Evolutionary conservation across 2,797 vertebrate genomes (phyloP).

Genomic region (Urophycis tenuis): DNA sequence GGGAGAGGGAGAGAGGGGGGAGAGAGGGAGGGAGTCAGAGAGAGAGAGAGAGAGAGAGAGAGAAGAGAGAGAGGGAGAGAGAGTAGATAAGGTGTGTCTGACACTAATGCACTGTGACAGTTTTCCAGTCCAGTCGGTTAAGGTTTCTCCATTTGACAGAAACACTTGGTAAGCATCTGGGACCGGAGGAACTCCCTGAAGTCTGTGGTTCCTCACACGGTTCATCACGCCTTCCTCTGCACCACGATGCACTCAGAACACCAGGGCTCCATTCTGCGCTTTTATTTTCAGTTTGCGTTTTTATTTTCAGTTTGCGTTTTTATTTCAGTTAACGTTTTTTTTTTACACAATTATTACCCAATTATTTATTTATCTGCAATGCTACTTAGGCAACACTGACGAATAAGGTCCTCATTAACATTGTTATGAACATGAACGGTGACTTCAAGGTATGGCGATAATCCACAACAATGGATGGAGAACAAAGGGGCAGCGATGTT

Average conservation of each 20-base stretch:
- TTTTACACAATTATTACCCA: background rate
- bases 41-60: background rate
- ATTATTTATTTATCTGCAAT: background rate
- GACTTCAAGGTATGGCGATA: background rate
- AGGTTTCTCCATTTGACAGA: conserved; percentile 33
- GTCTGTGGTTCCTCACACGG: conserved; percentile 23
- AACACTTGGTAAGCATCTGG: conserved; percentile 27
- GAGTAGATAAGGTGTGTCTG: background rate
- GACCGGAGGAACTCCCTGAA: conserved; percentile 29
- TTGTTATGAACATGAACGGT: background rate
- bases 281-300: background rate
- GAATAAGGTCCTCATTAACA: background rate
- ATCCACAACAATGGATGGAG: conserved; percentile 9
- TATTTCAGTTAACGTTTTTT: background rate
- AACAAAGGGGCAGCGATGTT: conserved; percentile 9
- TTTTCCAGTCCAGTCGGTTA: conserved; percentile 44
- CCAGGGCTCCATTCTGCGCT: no score
- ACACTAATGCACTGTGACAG: conserved; percentile 42
- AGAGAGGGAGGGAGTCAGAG: background rate
- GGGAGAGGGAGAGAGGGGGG: no score
- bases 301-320: background rate
- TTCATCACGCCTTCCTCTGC: conserved; percentile 34
- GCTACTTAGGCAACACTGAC: background rate
- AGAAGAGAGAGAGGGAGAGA: background rate
- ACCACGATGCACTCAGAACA: background rate